Evolutionary conservation across 2,888 invertebrate species (phyloP), one percentile per base, ranked within the genome.

Genomic region (Drosophila nigricruria): DNA sequence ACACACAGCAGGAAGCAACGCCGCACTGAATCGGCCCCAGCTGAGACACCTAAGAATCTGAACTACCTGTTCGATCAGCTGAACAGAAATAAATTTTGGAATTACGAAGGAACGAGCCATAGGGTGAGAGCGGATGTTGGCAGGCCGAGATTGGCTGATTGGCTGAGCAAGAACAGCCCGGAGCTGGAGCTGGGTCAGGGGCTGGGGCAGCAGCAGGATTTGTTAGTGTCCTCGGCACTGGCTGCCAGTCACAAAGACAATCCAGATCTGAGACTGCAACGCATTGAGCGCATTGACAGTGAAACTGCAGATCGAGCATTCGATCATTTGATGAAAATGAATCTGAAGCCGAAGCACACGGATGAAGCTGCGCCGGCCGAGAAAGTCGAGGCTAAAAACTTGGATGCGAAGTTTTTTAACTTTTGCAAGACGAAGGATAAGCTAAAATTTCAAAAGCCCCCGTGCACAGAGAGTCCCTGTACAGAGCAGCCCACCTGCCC

Each of bases 221-320:
- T 53, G 6, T 30, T 32, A 5, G 18, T 20, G 16, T 30, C 40
- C 2, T 16, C 18, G 30, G 30, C 30, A 10, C 8, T 34, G 40
- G 12, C 10, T 6, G 49, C 25, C 5, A 12, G 20, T 0, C 30
- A 9, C 5, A 23, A 9, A 10, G 10, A 43, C 34, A 34, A 9
- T 8, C 58, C 14, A 0, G 23, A 57, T 6, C 16, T 47, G 18
- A 56, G 57, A 0, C 42, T 36, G 34, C 63, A 50, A 0, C 27
- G 59, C 1, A 30, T 58, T 10, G 73, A 79, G 42, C 42, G n/a
- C 10, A 16, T 65, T 18, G 40, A 78, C 10, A 76, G 49, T 20
- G 54, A 53, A 10, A 56, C 66, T 5, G 50, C 68, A 2, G 79
- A 83, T 60, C 70, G 32, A 3, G 70, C 63, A 5, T 63, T 73